Evolutionary conservation across 2,797 vertebrate genomes (phyloP).

Genomic region (Pelobates cultripes): DNA sequence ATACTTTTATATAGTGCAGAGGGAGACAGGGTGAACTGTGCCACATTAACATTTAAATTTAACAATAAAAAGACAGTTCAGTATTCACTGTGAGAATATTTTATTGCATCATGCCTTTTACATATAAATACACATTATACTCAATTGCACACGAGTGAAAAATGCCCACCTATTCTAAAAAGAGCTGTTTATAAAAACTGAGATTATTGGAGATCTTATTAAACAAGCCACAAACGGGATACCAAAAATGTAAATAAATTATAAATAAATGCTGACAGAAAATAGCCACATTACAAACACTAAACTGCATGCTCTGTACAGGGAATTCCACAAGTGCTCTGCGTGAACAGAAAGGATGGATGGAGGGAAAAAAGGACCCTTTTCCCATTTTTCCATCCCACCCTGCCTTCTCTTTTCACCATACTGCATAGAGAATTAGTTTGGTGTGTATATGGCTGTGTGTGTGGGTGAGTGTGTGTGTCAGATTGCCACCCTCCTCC

Average conservation of each 20-base stretch:
- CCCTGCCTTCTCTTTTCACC: constrained; percentile 32
- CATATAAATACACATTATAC: too few relatives aligned
- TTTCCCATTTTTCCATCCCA: neutral
- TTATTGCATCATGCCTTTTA: too few relatives aligned
- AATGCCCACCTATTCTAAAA: too few relatives aligned
- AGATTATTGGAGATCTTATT: too few relatives aligned
- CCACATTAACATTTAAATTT: too few relatives aligned
- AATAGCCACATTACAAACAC: neutral
- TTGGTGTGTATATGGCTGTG: constrained; percentile 34
- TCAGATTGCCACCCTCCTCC: constrained; percentile 29
- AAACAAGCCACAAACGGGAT: too few relatives aligned
- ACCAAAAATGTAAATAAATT: neutral
- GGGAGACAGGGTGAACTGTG: too few relatives aligned
- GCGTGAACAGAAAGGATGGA: constrained; percentile 17
- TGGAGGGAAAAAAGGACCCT: constrained; percentile 9
- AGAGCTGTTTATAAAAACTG: too few relatives aligned
- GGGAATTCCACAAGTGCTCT: constrained; percentile 47
- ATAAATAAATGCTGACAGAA: neutral
- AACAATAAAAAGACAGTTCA: too few relatives aligned
- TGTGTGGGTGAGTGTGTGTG: constrained; percentile 30
- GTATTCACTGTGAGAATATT: too few relatives aligned
- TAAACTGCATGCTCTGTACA: neutral
- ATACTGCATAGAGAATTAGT: constrained; percentile 49
- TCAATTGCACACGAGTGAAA: too few relatives aligned
- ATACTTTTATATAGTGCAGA: too few relatives aligned